Base-by-base conservation (phyloP, 1,140 invertebrate species). In the Steinernema khuongi region DNA sequence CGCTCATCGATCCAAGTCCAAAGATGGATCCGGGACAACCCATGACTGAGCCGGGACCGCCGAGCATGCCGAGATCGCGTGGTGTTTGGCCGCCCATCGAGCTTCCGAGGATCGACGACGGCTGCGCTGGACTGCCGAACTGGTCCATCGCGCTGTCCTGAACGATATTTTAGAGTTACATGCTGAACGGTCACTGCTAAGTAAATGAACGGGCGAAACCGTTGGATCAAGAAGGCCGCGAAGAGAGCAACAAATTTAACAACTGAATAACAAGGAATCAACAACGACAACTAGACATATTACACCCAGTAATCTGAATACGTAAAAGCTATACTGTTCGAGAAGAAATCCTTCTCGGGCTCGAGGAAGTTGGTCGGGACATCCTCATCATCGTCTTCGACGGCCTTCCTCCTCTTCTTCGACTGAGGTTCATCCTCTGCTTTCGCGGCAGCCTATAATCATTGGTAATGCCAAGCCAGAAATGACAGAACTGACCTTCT, bases 161-260 rank as follows among this genome's bases (percentile, higher is more conserved):
- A n/a, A n/a, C n/a, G n/a, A n/a, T n/a, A n/a, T n/a, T n/a, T n/a
- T n/a, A n/a, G n/a, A n/a, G n/a, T n/a, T n/a, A n/a, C n/a, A n/a
- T n/a, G n/a, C n/a, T n/a, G n/a, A n/a, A n/a, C n/a, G n/a, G n/a
- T n/a, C n/a, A n/a, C n/a, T n/a, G n/a, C n/a, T n/a, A n/a, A n/a
- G n/a, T n/a, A n/a, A n/a, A n/a, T n/a, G n/a, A n/a, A n/a, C n/a
- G n/a, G n/a, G n/a, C n/a, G n/a, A n/a, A n/a, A 41, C 36, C 36
- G n/a, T n/a, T 41, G 36, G 26, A 60, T 60, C 50, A 4, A 22
- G 11, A 60, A 14, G 26, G 26, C 50, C 14, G 26, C 50, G n/a
- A 41, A 11, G 36, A 60, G 14, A 60, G 26, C 50, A 60, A 60
- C 50, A 60, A 60, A 60, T n/a, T 60, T 22, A 60, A 60, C 50